phyloP scores from a whole-genome alignment of 2,113 vertebrate species.

The Camarhynchus parvulus region DNA sequence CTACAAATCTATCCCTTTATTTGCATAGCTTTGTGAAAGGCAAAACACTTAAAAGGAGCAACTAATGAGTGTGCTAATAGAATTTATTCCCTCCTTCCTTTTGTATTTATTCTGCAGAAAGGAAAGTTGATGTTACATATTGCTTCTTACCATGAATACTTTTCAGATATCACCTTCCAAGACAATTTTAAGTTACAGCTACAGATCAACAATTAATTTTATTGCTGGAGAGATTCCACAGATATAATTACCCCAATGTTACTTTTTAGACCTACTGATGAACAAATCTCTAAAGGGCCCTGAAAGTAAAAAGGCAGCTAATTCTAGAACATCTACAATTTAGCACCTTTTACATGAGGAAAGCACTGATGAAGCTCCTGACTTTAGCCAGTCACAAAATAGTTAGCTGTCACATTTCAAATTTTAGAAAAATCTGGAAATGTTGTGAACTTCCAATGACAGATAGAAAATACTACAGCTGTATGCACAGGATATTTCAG shows the following conservation, averaged over 20 bases:
- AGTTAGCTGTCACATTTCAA: not conserved
- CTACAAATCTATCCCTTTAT: not conserved
- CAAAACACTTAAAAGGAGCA: not conserved
- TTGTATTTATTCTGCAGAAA: not conserved
- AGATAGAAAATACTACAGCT: not conserved
- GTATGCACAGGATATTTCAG: not conserved
- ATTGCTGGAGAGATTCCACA: not conserved
- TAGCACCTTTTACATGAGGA: not conserved
- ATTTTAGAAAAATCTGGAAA: not conserved
- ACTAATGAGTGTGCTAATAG: not conserved
- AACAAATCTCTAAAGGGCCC: not conserved
- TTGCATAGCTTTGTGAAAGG: not conserved
- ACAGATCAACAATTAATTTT: not conserved
- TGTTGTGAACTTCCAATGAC: not conserved
- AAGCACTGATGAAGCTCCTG: not conserved
- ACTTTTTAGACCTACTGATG: not conserved
- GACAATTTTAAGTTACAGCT: not conserved
- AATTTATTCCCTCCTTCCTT: not conserved
- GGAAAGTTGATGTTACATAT: not conserved
- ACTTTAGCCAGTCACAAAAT: not conserved
- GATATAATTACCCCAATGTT: not conserved
- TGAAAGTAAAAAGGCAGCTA: not conserved
- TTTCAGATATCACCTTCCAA: not conserved
- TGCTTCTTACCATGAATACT: not conserved
- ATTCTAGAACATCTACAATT: not conserved